These are phyloP conservation scores for Lordiphosa stackelbergi DNA, from an alignment of 1,140 invertebrate species.

Conservation along the genomic window DNA sequence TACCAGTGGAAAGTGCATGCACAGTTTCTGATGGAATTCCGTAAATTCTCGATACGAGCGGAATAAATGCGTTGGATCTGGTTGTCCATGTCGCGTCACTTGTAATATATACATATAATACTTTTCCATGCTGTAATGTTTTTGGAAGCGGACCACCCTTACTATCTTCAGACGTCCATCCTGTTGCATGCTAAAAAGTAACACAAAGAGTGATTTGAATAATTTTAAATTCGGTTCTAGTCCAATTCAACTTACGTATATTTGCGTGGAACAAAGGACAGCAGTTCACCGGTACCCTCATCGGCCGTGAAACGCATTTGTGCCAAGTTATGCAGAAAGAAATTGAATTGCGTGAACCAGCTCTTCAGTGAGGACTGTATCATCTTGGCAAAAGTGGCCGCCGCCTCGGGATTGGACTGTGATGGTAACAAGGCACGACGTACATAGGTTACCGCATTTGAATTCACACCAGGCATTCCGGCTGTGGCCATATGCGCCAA, in stretches of 20 bases:
- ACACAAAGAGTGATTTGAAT: not conserved
- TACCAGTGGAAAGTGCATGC: conserved; percentile 92
- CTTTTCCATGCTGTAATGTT: conserved; percentile 97
- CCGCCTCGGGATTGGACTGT: conserved; percentile 95
- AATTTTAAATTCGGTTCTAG: no score
- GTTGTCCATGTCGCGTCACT: conserved; percentile 90
- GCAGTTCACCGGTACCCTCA: conserved; percentile 87
- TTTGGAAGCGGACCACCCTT: conserved; percentile 92
- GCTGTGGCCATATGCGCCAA: conserved; percentile 97
- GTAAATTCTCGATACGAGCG: conserved; percentile 97
- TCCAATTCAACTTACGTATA: conserved; percentile 86
- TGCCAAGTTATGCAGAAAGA: conserved; percentile 97
- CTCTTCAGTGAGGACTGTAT: conserved; percentile 92
- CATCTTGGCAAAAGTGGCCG: conserved; percentile 93
- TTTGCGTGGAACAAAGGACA: conserved; percentile 95
- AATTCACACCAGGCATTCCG: conserved; percentile 94
- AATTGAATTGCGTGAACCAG: conserved; percentile 97
- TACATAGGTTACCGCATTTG: conserved; percentile 94
- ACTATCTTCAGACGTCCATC: conserved; percentile 94
- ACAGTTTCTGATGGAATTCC: conserved; percentile 96
- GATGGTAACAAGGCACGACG: conserved; percentile 92
- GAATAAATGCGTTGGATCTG: conserved; percentile 91
- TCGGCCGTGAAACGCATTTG: conserved; percentile 94
- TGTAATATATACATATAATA: conserved; percentile 97
- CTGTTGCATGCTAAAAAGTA: conserved; percentile 84